These are phyloP conservation scores for Poeciliopsis occidentalis DNA, from an alignment of 2,113 vertebrate genomes.

Conservation along the genomic window DNA sequence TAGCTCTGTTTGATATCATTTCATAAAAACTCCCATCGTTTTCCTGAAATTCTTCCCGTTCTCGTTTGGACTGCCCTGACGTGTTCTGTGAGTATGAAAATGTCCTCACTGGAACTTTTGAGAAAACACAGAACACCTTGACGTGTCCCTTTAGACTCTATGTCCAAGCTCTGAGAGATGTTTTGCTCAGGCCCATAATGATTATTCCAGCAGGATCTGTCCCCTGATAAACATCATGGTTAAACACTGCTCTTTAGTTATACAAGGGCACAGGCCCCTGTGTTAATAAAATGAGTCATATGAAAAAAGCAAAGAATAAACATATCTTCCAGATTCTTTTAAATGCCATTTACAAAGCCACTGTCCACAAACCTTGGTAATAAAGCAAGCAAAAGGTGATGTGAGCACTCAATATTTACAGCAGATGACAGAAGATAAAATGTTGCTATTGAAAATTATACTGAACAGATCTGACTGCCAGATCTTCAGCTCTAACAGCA, in stretches of 20 bases:
- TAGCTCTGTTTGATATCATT: slow-evolving; percentile 55
- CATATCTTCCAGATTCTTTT: slow-evolving; percentile 48
- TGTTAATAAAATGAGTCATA: slow-evolving; percentile 49
- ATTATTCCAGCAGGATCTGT: slow-evolving; percentile 71
- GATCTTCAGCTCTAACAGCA: slow-evolving; percentile 43
- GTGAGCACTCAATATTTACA: slow-evolving; percentile 30
- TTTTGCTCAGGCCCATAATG: slow-evolving; percentile 67
- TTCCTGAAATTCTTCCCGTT: slow-evolving; percentile 52
- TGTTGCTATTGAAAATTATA: slow-evolving; percentile 44
- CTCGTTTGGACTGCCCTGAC: slow-evolving; percentile 37
- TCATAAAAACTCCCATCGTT: slow-evolving; percentile 45
- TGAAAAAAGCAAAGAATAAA: slow-evolving; percentile 55
- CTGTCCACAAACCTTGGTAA: slow-evolving; percentile 48
- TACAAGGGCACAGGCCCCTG: slow-evolving; percentile 39
- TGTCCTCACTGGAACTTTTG: slow-evolving; percentile 45
- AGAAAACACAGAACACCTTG: slow-evolving; percentile 70
- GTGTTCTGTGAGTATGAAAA: slow-evolving; percentile 52
- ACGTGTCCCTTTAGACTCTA: slow-evolving; percentile 62
- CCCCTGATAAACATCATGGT: slow-evolving; percentile 72
- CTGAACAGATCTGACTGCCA: slow-evolving; percentile 47
- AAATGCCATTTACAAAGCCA: slow-evolving; percentile 25
- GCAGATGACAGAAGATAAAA: slow-evolving; percentile 45
- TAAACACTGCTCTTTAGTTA: slow-evolving; percentile 47
- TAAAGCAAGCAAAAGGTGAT: slow-evolving; percentile 46
- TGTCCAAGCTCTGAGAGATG: slow-evolving; percentile 67